Conservation (phyloP, 2,797 vertebrate species). For the Alosa sapidissima region DNA sequence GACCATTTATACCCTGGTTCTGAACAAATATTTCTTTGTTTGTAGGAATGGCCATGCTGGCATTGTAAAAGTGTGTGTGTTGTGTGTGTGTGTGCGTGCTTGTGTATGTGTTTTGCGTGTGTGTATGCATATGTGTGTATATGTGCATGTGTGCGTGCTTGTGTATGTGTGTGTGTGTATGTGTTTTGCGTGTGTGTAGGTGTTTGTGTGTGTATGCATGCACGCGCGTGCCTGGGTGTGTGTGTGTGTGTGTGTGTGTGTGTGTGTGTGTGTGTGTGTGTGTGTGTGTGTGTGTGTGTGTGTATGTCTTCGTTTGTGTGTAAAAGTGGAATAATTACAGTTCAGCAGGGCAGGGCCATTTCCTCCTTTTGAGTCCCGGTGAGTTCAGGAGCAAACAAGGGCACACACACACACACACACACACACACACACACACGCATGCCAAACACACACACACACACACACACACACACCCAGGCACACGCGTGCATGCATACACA, state of each 20-base stretch:
- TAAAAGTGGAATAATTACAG: slow-evolving; percentile 57
- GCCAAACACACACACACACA: background rate
- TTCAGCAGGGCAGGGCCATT: slow-evolving; percentile 30
- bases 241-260: too few relatives aligned
- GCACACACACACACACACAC: background rate
- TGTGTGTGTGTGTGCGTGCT: background rate
- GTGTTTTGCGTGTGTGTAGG: background rate
- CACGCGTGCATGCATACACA: background rate
- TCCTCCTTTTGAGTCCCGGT: background rate
- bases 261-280: too few relatives aligned
- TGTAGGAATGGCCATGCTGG: slow-evolving; percentile 36
- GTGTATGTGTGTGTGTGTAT: background rate
- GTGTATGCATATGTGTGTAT: background rate
- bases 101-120: background rate
- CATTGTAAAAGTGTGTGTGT: slow-evolving; percentile 54
- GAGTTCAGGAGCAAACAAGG: background rate
- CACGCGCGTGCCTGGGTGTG: too few relatives aligned
- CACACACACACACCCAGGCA: background rate
- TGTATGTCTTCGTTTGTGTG: background rate
- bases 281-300: too few relatives aligned
- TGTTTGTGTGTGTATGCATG: background rate
- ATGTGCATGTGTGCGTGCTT: background rate
- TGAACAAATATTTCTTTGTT: slow-evolving; percentile 55
- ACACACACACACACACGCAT: background rate
- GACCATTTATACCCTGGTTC: slow-evolving; percentile 59